Base-by-base conservation (phyloP, 2,888 invertebrate species). In the Doris montereyensis region DNA sequence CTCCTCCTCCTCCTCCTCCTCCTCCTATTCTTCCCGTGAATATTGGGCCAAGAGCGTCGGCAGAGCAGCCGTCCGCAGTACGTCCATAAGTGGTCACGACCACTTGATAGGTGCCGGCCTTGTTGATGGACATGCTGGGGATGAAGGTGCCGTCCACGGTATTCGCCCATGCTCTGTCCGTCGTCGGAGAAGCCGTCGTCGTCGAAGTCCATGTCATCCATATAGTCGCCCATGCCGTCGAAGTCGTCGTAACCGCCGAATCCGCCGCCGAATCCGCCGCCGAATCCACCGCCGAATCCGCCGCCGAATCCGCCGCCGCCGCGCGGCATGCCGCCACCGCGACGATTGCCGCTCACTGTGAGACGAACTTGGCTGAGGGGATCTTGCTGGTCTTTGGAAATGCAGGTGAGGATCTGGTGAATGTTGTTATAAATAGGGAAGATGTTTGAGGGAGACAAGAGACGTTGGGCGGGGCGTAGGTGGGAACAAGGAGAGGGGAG, bases 91-190 rank as follows among this genome's bases (percentile, higher is more conserved):
- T 34, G 30, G 30, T 32, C 32, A 30, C 26, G 35, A 74, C 74
- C 17, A 74, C 74, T 8, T 58, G 30, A 60, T 74, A 74, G 32
- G 74, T 74, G 1, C 74, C 74, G 1, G 74, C 57, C 30, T 74
- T 74, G 58, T 57, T 58, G 74, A 74, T 24, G 28, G 58, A 35
- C 26, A 74, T 52, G 32, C 74, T 60, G 10, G 74, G 74, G 35
- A 74, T 35, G 58, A 74, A 74, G 57, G 74, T 74, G 17, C 74
- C 74, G 60, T 74, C 74, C 2, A 74, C 30, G n/a, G n/a, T n/a
- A n/a, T n/a, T n/a, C n/a, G n/a, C n/a, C n/a, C n/a, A n/a, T n/a
- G n/a, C n/a, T n/a, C n/a, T n/a, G n/a, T 3, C 74, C 17, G 74
- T 41, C 57, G 58, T 74, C 74, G 13, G 8, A 17, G 52, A 17